Evolutionary conservation across 2,888 invertebrate genomes (phyloP), one percentile per base, ranked within the genome.

Genomic region (Prosapia bicincta): DNA sequence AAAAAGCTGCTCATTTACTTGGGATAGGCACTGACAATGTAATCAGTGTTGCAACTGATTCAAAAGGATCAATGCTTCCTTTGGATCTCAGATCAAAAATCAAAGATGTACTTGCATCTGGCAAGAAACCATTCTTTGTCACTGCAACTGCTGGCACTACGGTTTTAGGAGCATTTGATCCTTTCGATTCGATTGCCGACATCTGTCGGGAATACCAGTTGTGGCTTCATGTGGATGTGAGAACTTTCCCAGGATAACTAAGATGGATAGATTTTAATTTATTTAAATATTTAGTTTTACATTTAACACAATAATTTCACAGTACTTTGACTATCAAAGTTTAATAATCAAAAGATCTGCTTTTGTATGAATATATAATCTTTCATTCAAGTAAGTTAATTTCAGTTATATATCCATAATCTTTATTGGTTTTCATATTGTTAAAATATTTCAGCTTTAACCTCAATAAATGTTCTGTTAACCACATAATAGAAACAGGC

Each of bases 161-260:
- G 0, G 94, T 96, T 3, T 84, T 95, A 9, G 95, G 95, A 0
- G 92, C 95, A 0, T 93, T 94, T 79, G 96, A 96, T 83, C 90
- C 93, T 13, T 83, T 96, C 24, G 85, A 87, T 0, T 86, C 86
- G 38, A 87, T 95, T 13, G 90, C 93, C 0, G 88, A 89, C 73
- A 84, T 95, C 13, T 95, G 95, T 81, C 82, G 87, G 78, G 88
- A 89, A 78, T 87, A 93, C 82, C 85, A 86, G 0, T 82, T 95
- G 9, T 95, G 95, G 95, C 85, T 95, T 83, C 95, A 95, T 84
- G 91, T 94, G 78, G 96, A 96, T 86, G 92, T 92, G 83, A 85
- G 90, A 87, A 32, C 38, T 5, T 13, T 28, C 26, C 9, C 20
- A 54, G 54, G 15, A 68, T 25, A 66, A 66, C 66, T 26, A 13